phyloP scores from a whole-genome alignment of 2,888 invertebrate species.

The Lepidochitona cinerea region DNA sequence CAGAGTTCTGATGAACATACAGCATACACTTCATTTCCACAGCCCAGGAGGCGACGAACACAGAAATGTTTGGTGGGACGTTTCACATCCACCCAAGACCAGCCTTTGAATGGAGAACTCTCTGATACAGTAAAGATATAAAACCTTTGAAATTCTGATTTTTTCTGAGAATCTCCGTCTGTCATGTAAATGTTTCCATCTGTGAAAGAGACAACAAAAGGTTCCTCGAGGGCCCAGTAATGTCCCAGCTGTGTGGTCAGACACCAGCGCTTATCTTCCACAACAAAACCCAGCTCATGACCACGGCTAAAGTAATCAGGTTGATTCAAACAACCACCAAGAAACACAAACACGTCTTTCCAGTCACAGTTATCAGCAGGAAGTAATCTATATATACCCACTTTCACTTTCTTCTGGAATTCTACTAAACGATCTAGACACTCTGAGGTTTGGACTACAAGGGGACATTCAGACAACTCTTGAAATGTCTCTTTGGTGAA shows the following conservation, averaged over 20 bases:
- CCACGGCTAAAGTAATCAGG: constrained; percentile 38
- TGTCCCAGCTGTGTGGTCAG: no score
- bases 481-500: constrained; percentile 34
- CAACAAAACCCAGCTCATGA: constrained; percentile 40
- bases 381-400: constrained; percentile 37
- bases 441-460: constrained; percentile 35
- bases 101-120: no score
- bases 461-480: constrained; percentile 32
- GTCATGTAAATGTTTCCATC: no score
- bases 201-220: no score
- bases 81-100: background rate
- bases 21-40: background rate
- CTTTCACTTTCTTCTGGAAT: constrained; percentile 39
- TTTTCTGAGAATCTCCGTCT: no score
- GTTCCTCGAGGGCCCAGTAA: no score
- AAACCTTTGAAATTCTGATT: no score
- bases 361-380: constrained; percentile 29
- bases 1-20: background rate
- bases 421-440: constrained; percentile 42
- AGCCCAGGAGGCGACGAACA: background rate
- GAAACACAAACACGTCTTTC: constrained; percentile 43
- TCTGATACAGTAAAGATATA: no score
- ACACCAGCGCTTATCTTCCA: constrained; percentile 51
- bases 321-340: constrained; percentile 47
- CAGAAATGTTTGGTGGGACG: background rate